Conservation (phyloP, 2,888 invertebrate species). For the Machimus rusticus region DNA sequence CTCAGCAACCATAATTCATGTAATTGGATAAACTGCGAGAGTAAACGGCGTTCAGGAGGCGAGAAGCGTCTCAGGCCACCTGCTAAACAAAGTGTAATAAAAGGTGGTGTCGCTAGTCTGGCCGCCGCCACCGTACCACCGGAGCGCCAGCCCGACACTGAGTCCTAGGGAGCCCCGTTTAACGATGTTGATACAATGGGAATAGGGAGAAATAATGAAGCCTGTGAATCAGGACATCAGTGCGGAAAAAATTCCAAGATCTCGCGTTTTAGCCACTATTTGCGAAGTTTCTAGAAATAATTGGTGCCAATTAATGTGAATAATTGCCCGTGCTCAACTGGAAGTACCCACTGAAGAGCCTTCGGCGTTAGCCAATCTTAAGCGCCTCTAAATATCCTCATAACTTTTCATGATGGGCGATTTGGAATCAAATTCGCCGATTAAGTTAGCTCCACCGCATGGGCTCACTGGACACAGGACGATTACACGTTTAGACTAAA, state of each 20-base stretch:
- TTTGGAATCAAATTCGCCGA: not conserved
- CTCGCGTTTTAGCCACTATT: not conserved
- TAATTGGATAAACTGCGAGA: slow-evolving; percentile 31
- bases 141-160: not conserved
- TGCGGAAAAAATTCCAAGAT: slow-evolving; percentile 14
- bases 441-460: not conserved
- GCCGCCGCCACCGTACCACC: not conserved
- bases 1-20: slow-evolving; percentile 20
- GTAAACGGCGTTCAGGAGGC: not conserved
- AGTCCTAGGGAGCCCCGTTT: not conserved
- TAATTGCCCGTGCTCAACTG: slow-evolving; percentile 7
- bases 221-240: slow-evolving; percentile 15
- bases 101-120: not conserved
- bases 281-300: slow-evolving; percentile 12
- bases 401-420: not conserved
- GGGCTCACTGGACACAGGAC: not conserved
- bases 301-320: slow-evolving; percentile 24
- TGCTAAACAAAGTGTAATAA: slow-evolving; percentile 2
- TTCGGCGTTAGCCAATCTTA: not conserved
- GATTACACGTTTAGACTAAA: not conserved
- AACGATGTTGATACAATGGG: slow-evolving; percentile 29
- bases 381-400: not conserved
- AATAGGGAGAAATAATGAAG: not conserved
- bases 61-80: not conserved
- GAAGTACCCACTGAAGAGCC: not conserved